Evolutionary conservation across 2,888 invertebrate species (phyloP).

Genomic region (Drosophila histrio): DNA sequence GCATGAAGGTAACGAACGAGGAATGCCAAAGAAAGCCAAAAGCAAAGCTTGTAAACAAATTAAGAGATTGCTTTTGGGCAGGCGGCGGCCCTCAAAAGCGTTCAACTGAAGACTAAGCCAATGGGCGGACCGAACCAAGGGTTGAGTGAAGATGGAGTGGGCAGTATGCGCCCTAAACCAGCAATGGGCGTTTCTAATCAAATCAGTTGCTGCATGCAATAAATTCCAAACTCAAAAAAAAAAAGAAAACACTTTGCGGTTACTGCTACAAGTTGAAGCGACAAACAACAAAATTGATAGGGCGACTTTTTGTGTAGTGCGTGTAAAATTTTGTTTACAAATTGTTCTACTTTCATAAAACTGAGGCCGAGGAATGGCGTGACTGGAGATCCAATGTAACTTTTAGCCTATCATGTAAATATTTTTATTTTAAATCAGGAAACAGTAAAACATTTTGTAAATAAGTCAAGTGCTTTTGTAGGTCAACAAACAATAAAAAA

Average conservation of each 20-base stretch:
- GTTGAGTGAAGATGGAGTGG: neutral
- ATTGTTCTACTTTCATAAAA: conserved; percentile 36
- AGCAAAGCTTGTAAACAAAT: conserved; percentile 77
- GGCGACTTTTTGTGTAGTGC: conserved; percentile 48
- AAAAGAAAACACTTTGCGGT: conserved; percentile 50
- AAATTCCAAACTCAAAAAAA: conserved; percentile 48
- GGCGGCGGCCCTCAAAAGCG: conserved; percentile 71
- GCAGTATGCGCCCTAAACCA: neutral
- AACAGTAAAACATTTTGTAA: conserved; percentile 30
- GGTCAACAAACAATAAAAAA: neutral
- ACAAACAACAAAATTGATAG: conserved; percentile 61
- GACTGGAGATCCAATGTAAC: conserved; percentile 10
- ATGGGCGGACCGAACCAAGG: conserved; percentile 47
- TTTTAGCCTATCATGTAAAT: conserved; percentile 36
- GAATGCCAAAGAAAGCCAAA: conserved; percentile 63
- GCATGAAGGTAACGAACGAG: conserved; percentile 7
- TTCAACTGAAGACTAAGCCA: conserved; percentile 71
- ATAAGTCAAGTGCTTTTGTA: conserved; percentile 1
- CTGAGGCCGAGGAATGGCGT: conserved; percentile 16
- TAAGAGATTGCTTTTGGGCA: conserved; percentile 77
- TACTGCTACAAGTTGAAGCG: conserved; percentile 36
- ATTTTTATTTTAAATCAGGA: conserved; percentile 39
- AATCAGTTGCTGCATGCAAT: conserved; percentile 78
- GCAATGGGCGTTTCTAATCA: conserved; percentile 77
- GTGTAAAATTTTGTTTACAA: conserved; percentile 57